These are phyloP conservation scores for Macquaria australasica DNA, from an alignment of 2,113 vertebrate species.

Conservation along the genomic window DNA sequence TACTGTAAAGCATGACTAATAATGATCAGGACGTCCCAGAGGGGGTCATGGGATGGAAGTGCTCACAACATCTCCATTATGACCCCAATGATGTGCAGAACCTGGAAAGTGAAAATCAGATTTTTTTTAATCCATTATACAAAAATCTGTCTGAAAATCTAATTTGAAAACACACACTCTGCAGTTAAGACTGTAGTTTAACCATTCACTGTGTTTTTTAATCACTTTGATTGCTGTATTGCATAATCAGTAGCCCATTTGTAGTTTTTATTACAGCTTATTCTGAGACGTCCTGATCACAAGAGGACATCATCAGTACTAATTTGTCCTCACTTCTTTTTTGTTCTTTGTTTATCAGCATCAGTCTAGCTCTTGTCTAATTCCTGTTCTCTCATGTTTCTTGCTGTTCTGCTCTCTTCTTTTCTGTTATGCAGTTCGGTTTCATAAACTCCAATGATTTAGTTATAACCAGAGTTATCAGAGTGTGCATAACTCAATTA, in stretches of 20 bases:
- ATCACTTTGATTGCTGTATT: neutral
- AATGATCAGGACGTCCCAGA: neutral
- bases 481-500: neutral
- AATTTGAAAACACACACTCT: neutral
- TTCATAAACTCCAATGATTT: no score
- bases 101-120: neutral
- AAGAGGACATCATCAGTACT: neutral
- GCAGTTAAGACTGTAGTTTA: no score
- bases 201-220: no score
- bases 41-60: no score
- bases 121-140: neutral
- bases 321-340: neutral
- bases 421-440: neutral
- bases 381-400: no score
- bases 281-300: neutral
- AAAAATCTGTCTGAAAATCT: neutral
- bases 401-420: neutral
- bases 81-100: neutral
- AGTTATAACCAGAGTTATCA: no score
- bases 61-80: neutral
- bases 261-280: neutral
- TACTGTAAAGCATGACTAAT: neutral
- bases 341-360: neutral
- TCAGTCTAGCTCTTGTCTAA: neutral
- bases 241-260: no score